These are phyloP conservation scores for Proterorhinus semilunaris DNA, from an alignment of 2,113 vertebrate species.

Conservation along the genomic window DNA sequence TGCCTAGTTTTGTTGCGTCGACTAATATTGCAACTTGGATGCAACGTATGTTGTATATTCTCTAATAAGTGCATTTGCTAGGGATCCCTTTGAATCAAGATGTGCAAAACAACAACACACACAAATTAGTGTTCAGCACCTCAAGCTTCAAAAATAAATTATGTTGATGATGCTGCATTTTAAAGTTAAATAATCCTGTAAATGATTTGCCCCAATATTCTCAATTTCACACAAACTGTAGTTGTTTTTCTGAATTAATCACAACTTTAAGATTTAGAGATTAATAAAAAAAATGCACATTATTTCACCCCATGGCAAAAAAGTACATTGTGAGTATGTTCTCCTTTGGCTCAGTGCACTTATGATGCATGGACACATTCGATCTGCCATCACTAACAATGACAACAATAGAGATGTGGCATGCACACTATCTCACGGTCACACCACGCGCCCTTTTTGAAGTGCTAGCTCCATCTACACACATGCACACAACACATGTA, in stretches of 20 bases:
- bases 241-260: no score
- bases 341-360: background rate
- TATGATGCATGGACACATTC: background rate
- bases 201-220: background rate
- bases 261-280: background rate
- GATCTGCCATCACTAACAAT: slow-evolving; percentile 4
- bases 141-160: no score
- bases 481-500: background rate
- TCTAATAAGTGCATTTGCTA: no score
- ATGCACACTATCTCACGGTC: background rate
- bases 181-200: background rate
- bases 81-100: no score
- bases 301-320: background rate
- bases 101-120: no score
- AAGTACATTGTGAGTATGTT: background rate
- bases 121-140: no score
- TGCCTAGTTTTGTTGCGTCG: no score
- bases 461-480: slow-evolving; percentile 9
- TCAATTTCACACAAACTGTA: background rate
- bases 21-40: no score
- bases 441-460: background rate
- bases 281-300: background rate
- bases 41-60: no score
- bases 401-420: background rate
- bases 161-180: background rate